Evolutionary conservation across 2,888 invertebrate genomes (phyloP).

Genomic region (Idaea aversata): DNA sequence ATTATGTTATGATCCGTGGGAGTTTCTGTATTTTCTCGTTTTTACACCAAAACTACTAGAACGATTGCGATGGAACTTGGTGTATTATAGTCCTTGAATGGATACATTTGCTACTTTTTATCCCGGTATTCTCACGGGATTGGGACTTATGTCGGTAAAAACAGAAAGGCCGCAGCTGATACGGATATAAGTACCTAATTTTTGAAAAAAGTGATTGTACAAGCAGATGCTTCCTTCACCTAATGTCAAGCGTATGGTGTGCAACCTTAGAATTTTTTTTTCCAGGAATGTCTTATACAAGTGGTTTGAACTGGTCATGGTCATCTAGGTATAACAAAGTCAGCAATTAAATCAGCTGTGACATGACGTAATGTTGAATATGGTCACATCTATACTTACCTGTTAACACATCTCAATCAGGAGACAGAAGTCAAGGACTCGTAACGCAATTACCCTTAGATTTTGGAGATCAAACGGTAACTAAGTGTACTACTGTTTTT

Average conservation of each 20-base stretch:
- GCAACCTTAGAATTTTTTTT: not conserved
- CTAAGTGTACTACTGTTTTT: not conserved
- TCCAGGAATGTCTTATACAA: not conserved
- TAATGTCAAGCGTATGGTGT: not conserved
- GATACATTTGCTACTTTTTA: too few relatives aligned
- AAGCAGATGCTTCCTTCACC: not conserved
- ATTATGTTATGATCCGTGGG: not conserved
- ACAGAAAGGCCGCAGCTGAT: too few relatives aligned
- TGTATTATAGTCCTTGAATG: too few relatives aligned
- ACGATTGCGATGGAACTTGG: too few relatives aligned
- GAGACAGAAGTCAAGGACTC: not conserved
- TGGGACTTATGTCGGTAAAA: too few relatives aligned
- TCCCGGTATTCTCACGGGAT: too few relatives aligned
- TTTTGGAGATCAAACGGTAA: not conserved
- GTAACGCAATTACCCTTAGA: not conserved
- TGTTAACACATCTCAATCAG: not conserved
- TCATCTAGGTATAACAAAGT: not conserved
- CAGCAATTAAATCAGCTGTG: not conserved
- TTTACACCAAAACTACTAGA: too few relatives aligned
- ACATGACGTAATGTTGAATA: not conserved
- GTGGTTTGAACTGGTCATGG: not conserved
- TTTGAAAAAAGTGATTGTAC: too few relatives aligned
- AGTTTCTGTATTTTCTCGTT: too few relatives aligned
- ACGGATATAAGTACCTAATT: too few relatives aligned
- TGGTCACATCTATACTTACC: not conserved